A percentile compares a stretch with the other conserved stretches of the same genome.
phyloP scores from a whole-genome alignment of 2,113 vertebrate genomes.

The Gymnocephalus cernua region DNA sequence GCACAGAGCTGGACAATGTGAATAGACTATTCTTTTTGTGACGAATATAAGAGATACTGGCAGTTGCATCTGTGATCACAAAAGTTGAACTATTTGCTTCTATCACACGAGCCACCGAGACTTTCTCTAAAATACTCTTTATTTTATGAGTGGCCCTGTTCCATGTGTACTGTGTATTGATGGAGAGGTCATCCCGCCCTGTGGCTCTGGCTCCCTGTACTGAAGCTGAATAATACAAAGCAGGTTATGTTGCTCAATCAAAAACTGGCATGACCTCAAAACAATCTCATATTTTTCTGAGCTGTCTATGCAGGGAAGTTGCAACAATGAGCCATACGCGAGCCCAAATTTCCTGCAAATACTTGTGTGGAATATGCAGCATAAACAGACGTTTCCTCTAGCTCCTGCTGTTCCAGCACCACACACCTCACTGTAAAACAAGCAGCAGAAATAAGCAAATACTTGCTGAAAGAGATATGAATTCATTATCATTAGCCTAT shows the following conservation, averaged over 20 bases:
- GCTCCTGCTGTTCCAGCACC: conserved; percentile 26
- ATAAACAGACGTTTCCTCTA: conserved; percentile 79
- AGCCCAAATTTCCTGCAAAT: conserved; percentile 64
- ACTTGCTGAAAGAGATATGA: background rate
- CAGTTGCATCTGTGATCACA: background rate
- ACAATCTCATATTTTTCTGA: conserved; percentile 62
- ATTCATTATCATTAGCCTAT: background rate
- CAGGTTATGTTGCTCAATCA: conserved; percentile 48
- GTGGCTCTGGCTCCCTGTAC: background rate
- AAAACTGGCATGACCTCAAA: conserved; percentile 56
- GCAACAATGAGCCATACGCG: conserved; percentile 71
- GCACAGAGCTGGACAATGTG: conserved; percentile 9
- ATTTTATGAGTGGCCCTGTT: background rate
- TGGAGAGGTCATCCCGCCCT: conserved; percentile 8
- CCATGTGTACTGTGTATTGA: background rate
- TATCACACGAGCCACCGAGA: background rate
- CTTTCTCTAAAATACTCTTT: background rate
- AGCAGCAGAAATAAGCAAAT: background rate
- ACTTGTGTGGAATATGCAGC: conserved; percentile 56
- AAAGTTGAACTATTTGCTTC: background rate
- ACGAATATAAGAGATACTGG: background rate
- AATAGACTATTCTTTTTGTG: conserved; percentile 14
- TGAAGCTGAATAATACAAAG: conserved; percentile 21
- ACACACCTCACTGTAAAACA: conserved; percentile 1
- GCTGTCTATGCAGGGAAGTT: conserved; percentile 70